Base-by-base conservation (phyloP, 2,888 invertebrate species). In the Tachina grossa region DNA sequence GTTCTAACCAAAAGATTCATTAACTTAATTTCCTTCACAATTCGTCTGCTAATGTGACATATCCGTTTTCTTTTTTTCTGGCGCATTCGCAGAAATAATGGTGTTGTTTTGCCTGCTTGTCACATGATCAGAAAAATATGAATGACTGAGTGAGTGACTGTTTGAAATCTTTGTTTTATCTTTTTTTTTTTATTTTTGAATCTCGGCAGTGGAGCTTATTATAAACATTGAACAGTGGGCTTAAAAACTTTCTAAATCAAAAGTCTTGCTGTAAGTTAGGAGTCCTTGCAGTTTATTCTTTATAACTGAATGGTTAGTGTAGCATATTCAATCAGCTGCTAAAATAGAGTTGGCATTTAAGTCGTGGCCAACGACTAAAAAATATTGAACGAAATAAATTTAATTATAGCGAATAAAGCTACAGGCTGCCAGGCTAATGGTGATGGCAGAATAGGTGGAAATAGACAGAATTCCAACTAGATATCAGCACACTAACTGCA, bases 1-100 rank as follows among this genome's bases (percentile, higher is more conserved):
- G 55, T 85, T 78, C 57, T 63, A 78, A 69, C 55, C 63, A 69
- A 74, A 66, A 80, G 19, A 22, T 80, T 79, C 76, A 80, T 83
- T 85, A 77, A 72, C 72, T 61, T 72, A 72, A 80, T 80, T 85
- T 85, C 71, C 72, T 61, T 49, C n/a, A 77, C 51, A 57, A 31
- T 31, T 49, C 66, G 59, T 55, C 43, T 47, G 22, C 65, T 72
- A 85, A 80, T 79, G 55, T 61, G 63, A 31, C 71, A 79, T 49
- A 85, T 83, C 79, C 85, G 75, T 22, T 72, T 53, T 51, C 10
- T n/a, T 49, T 39, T 9, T 31, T 47, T 16, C 63, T 71, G 14
- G 10, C 69, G 2, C n/a, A 8, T 79, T 65, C 22, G 51, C 45
- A 41, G 6, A 51, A 47, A 47, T 39, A 45, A 41, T 71, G 41